Evolutionary conservation across 2,797 vertebrate genomes (phyloP), one percentile per base, ranked within the genome.

Genomic region (Anableps anableps): DNA sequence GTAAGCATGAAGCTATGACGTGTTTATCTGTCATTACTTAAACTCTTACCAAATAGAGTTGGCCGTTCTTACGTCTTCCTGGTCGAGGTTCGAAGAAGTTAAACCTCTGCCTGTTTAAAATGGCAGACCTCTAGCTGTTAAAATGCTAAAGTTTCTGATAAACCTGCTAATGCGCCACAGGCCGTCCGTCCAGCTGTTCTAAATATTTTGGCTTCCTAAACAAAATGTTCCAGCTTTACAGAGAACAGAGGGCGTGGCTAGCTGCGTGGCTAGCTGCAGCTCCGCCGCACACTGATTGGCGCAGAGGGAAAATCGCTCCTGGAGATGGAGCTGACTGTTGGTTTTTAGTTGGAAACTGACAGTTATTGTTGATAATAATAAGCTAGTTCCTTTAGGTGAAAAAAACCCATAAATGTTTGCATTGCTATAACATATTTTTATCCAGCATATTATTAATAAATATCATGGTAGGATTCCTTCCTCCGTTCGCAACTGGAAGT

Each of bases 21-120:
- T 89, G 89, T 88, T 88, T 85, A 48, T 85, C 92, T 89, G 72
- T 93, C 94, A 95, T 94, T 88, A 93, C 95, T 94, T 86, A 71
- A 79, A 81, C 83, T 84, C 86, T 50, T 50, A 64, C 48, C 83
- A 62, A 36, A 26, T 36, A 43, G 60, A 82, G 78, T 83, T 45
- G 41, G 86, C 79, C 90, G 86, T 80, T 58, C 66, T 58, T 13
- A 10, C 83, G 85, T 86, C 85, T 75, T 2, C 48, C 72, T 5
- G 50, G 41, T 34, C 2, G 51, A 38, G 16, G 62, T 66, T n/a
- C 7, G n/a, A 26, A 71, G 68, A 45, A 53, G 16, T 79, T 26
- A 8, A 21, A 48, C 58, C 53, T 47, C 74, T 77, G 77, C 38
- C 73, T 71, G 70, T 45, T 23, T 38, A 43, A 72, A 14, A 68